phyloP scores from a whole-genome alignment of 2,113 vertebrate genomes.

The Tylochromis polylepis region DNA sequence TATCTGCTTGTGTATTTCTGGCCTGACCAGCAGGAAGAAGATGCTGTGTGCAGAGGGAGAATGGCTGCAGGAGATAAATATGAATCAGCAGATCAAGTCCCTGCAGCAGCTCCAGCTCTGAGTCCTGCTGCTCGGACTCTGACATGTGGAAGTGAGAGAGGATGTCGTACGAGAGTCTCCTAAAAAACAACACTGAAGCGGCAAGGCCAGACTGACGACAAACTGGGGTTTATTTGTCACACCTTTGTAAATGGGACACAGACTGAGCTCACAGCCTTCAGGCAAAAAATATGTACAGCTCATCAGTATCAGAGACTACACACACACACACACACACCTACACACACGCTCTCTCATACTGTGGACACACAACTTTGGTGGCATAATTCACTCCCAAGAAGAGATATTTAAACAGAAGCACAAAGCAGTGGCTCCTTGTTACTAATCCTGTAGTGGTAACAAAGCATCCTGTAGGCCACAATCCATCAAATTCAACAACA shows the following conservation, averaged over 20 bases:
- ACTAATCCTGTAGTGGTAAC: neutral
- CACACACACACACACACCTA: neutral
- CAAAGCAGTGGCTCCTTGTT: constrained; percentile 22
- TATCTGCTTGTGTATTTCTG: neutral
- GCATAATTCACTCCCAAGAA: constrained; percentile 8
- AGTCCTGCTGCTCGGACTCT: neutral
- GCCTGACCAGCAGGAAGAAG: neutral
- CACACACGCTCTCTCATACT: neutral
- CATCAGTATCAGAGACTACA: constrained; percentile 8
- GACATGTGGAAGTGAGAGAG: neutral
- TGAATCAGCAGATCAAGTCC: constrained; percentile 26
- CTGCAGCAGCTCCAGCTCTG: neutral
- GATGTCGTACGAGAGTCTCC: neutral
- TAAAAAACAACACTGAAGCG: neutral
- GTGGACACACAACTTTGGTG: constrained; percentile 21
- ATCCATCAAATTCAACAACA: constrained; percentile 42
- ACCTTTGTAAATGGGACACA: constrained; percentile 51
- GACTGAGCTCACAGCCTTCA: constrained; percentile 54
- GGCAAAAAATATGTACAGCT: constrained; percentile 43
- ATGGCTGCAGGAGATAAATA: constrained; percentile 54
- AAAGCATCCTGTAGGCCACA: constrained; percentile 18
- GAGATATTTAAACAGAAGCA: constrained; percentile 24
- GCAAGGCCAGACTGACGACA: constrained; percentile 12
- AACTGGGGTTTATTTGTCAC: constrained; percentile 64
- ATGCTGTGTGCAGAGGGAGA: constrained; percentile 7